Evolutionary conservation across 2,888 invertebrate genomes (phyloP).

Genomic region (Schizaphis graminum): DNA sequence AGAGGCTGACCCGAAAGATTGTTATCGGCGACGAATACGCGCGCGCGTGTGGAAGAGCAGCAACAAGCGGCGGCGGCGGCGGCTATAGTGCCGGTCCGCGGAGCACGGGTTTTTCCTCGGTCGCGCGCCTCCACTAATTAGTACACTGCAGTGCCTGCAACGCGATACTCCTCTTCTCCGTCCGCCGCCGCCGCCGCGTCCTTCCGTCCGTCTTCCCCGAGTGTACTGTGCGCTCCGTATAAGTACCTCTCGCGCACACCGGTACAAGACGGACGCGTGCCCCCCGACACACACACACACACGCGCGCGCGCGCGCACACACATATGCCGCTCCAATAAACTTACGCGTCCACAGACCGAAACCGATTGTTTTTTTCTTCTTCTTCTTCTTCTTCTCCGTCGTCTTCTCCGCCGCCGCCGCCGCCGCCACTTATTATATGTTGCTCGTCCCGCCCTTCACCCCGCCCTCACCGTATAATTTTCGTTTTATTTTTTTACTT

Average conservation of each 20-base stretch:
- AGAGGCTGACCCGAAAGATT: slow-evolving; percentile 64
- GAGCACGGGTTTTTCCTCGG: slow-evolving; percentile 63
- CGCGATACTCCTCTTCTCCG: background rate
- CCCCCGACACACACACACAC: slow-evolving; percentile 37
- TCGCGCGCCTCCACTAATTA: slow-evolving; percentile 63
- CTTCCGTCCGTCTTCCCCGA: background rate
- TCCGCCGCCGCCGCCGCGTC: background rate
- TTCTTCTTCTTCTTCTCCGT: slow-evolving; percentile 29
- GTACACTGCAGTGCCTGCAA: background rate
- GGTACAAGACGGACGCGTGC: slow-evolving; percentile 57
- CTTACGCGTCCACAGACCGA: slow-evolving; percentile 55
- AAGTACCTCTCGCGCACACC: background rate
- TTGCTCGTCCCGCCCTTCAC: background rate
- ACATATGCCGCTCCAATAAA: slow-evolving; percentile 57
- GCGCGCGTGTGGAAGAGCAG: background rate
- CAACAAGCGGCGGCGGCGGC: slow-evolving; percentile 4
- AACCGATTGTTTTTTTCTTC: slow-evolving; percentile 54
- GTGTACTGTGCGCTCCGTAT: background rate
- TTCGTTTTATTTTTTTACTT: background rate
- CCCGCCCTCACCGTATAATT: background rate
- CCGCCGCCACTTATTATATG: background rate
- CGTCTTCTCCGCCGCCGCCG: background rate
- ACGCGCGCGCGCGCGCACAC: background rate
- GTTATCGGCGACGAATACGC: slow-evolving; percentile 38
- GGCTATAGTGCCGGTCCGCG: slow-evolving; percentile 51